Conservation (phyloP, 1,140 invertebrate genomes). For the Orussus abietinus region DNA sequence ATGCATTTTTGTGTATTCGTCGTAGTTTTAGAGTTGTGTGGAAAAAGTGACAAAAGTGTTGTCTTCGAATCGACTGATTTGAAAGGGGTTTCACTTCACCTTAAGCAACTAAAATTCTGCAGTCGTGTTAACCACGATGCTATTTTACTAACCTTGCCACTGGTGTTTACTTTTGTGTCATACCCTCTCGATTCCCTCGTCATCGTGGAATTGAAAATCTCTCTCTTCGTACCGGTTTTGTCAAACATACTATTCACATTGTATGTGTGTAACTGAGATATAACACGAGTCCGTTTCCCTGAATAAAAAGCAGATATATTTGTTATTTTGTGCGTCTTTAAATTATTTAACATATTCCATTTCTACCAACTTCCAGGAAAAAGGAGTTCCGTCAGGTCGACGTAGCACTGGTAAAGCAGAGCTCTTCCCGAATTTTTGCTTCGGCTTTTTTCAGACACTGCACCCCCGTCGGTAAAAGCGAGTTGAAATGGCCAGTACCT, state of each 20-base stretch:
- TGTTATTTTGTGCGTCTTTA: too few relatives aligned
- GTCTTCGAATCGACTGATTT: too few relatives aligned
- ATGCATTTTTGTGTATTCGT: too few relatives aligned
- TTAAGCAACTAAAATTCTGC: too few relatives aligned
- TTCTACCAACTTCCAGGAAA: conserved; percentile 34
- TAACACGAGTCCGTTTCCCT: conserved; percentile 22
- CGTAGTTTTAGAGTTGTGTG: too few relatives aligned
- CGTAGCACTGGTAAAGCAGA: conserved; percentile 33
- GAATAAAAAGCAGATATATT: conserved; percentile 1
- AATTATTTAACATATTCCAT: conserved; percentile 4
- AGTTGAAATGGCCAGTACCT: conserved; percentile 36
- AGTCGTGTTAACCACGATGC: too few relatives aligned
- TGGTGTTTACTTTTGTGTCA: conserved; percentile 13
- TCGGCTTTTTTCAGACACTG: neutral
- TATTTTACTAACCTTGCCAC: too few relatives aligned
- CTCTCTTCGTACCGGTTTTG: conserved; percentile 21
- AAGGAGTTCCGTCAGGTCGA: conserved; percentile 30
- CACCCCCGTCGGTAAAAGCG: neutral
- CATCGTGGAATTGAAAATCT: too few relatives aligned
- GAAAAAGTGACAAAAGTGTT: too few relatives aligned
- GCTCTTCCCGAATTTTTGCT: neutral
- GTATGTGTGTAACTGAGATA: conserved; percentile 22
- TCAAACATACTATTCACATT: conserved; percentile 17
- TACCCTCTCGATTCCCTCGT: conserved; percentile 10
- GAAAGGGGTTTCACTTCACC: too few relatives aligned